phyloP scores from a whole-genome alignment of 2,888 invertebrate genomes.

The Barypeithes pellucidus region DNA sequence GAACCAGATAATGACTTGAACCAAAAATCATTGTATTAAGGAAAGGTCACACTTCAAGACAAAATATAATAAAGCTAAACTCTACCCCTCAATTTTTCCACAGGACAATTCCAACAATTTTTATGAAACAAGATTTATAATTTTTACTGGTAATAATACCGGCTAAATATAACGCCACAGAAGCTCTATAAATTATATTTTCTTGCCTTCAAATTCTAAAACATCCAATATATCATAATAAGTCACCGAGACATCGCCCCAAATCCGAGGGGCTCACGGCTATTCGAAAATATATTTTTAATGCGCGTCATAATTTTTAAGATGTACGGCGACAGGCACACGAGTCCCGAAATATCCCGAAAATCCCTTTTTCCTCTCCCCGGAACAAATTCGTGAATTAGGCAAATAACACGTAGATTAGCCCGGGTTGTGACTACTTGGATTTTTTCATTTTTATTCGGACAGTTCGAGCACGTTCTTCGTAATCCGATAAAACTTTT shows the following conservation, averaged over 20 bases:
- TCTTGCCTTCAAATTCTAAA: constrained; percentile 15
- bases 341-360: constrained; percentile 37
- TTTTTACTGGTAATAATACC: no score
- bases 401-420: constrained; percentile 38
- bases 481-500: constrained; percentile 5
- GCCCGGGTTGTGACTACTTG: neutral
- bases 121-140: no score
- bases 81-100: no score
- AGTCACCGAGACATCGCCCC: constrained; percentile 13
- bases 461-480: neutral
- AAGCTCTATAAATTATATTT: neutral
- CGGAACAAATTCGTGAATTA: constrained; percentile 46
- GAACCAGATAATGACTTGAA: no score
- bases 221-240: constrained; percentile 36
- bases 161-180: neutral
- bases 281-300: constrained; percentile 33
- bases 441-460: neutral
- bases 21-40: no score
- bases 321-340: constrained; percentile 35
- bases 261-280: constrained; percentile 20
- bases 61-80: no score
- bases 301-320: constrained; percentile 30
- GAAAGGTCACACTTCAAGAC: no score
- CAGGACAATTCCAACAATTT: no score
- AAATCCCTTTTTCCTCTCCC: constrained; percentile 23